Percentiles rank a stretch among this genome's conserved stretches.
Conservation (phyloP, 2,113 vertebrate species). For the Anoura caudifer region DNA sequence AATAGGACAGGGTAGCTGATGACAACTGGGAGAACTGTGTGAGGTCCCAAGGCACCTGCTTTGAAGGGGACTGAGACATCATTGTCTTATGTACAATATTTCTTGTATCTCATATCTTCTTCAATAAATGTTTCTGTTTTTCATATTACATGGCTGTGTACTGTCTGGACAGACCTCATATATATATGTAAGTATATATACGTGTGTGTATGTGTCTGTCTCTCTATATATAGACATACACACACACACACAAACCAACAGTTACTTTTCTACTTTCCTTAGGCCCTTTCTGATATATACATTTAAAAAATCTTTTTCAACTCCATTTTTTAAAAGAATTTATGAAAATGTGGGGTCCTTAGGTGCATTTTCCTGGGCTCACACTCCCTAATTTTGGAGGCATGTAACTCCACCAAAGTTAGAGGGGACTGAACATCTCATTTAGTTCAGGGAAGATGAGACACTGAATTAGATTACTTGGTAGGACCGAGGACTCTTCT, state of each 20-base stretch:
- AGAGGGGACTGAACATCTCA: background rate
- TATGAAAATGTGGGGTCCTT: background rate
- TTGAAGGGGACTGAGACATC: too few relatives aligned
- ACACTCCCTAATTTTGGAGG: background rate
- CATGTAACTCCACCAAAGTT: background rate
- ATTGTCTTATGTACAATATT: too few relatives aligned
- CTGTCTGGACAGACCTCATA: too few relatives aligned
- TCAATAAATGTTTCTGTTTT: too few relatives aligned
- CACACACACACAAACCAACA: background rate
- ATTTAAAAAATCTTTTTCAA: background rate
- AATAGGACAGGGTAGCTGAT: too few relatives aligned
- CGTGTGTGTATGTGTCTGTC: accelerated
- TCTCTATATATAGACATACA: background rate
- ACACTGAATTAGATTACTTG: background rate
- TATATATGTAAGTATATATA: background rate
- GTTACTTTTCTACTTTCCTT: background rate
- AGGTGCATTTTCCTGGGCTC: background rate
- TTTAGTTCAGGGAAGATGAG: background rate
- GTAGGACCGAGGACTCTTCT: background rate
- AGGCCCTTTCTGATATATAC: background rate
- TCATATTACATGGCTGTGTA: too few relatives aligned
- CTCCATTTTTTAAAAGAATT: background rate
- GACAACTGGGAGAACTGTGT: too few relatives aligned
- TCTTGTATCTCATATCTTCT: too few relatives aligned
- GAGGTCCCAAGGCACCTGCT: too few relatives aligned